These are phyloP conservation scores for Crax fasciolata DNA, from an alignment of 2,797 vertebrate species.

Conservation along the genomic window DNA sequence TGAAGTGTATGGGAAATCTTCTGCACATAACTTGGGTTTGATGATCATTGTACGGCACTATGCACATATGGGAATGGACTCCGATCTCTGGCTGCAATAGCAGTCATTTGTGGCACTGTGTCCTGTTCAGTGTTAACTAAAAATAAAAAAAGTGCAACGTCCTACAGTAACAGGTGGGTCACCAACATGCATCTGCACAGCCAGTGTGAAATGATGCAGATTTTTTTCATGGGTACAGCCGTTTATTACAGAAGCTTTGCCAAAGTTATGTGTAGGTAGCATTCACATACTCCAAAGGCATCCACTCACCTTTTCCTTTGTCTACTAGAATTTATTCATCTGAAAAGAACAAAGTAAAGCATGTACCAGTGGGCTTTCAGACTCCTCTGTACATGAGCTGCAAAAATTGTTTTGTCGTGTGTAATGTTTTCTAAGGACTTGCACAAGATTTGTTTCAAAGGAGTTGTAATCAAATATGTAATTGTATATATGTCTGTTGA, in stretches of 20 bases:
- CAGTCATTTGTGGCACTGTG: background rate
- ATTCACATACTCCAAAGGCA: background rate
- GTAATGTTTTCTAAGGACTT: background rate
- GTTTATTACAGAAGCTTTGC: background rate
- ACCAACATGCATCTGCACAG: background rate
- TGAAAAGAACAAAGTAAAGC: background rate
- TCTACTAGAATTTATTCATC: background rate
- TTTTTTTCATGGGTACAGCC: background rate
- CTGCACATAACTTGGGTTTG: background rate
- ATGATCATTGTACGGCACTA: background rate
- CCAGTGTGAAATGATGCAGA: background rate
- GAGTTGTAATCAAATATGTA: conserved; percentile 5
- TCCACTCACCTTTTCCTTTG: background rate
- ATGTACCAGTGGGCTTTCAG: background rate
- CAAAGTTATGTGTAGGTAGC: background rate
- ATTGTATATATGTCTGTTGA: background rate
- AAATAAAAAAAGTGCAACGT: background rate
- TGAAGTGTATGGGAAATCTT: background rate
- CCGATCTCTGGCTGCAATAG: background rate
- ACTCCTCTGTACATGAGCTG: background rate
- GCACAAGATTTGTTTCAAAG: conserved; percentile 32
- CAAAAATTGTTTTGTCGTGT: conserved; percentile 15
- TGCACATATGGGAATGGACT: background rate
- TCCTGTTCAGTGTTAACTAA: background rate
- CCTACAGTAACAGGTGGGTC: background rate